These are phyloP conservation scores for Criorhina ranunculi DNA, from an alignment of 2,888 invertebrate genomes.

Conservation along the genomic window DNA sequence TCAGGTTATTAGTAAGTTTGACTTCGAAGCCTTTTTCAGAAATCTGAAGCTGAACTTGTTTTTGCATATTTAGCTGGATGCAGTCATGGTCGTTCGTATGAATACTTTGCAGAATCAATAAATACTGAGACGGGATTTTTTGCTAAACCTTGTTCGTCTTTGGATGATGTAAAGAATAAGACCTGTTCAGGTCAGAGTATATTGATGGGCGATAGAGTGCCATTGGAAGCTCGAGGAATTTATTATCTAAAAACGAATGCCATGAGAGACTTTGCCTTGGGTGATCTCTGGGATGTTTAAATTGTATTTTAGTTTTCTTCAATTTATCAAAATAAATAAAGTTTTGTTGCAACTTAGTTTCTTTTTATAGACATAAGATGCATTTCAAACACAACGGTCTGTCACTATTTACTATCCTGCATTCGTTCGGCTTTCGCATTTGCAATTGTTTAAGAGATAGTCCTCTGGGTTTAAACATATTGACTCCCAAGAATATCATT, in stretches of 20 bases:
- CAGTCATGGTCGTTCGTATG: conserved; percentile 88
- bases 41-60: not conserved
- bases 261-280: conserved; percentile 86
- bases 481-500: too few species aligned
- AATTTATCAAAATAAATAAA: not conserved
- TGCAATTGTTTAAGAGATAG: too few species aligned
- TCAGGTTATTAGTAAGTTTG: conserved; percentile 82
- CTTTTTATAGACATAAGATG: too few species aligned
- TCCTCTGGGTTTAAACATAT: too few species aligned
- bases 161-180: conserved; percentile 82
- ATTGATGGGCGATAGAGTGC: conserved; percentile 87
- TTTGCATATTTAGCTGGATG: conserved; percentile 85
- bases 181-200: conserved; percentile 82
- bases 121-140: conserved; percentile 85
- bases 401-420: too few species aligned
- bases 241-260: conserved; percentile 87
- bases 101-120: conserved; percentile 88
- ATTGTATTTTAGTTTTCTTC: not conserved
- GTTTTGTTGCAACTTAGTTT: not conserved
- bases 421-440: too few species aligned
- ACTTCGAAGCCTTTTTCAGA: not conserved
- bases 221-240: conserved; percentile 85
- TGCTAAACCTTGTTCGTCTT: conserved; percentile 86
- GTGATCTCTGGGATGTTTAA: conserved; percentile 77
- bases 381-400: too few species aligned